phyloP scores from a whole-genome alignment of 2,797 vertebrate genomes.

The Phataginus tetradactyla region DNA sequence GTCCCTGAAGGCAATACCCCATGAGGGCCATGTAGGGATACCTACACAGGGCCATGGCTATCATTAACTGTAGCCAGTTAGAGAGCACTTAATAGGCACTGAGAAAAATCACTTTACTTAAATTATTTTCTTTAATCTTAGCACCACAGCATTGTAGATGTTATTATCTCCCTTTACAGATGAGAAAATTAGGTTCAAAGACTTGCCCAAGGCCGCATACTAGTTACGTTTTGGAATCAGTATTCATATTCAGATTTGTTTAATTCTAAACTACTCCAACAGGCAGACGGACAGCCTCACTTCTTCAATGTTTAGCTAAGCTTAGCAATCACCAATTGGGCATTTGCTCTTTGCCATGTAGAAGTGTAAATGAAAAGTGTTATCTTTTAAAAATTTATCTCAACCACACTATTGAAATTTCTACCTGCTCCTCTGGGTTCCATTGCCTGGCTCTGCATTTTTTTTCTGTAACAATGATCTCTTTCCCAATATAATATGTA shows the following conservation, averaged over 20 bases:
- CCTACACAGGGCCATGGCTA: accelerated
- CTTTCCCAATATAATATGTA: background rate
- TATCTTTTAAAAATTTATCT: background rate
- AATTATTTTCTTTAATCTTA: background rate
- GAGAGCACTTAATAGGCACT: background rate
- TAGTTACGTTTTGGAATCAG: background rate
- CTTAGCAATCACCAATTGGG: background rate
- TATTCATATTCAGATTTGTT: background rate
- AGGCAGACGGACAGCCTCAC: background rate
- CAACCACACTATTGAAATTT: background rate
- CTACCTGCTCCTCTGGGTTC: background rate
- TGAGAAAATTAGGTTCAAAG: background rate
- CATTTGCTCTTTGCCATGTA: background rate
- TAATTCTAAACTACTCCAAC: background rate
- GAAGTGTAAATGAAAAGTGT: background rate
- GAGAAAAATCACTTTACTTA: background rate
- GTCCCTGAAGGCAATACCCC: background rate
- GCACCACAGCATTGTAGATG: background rate
- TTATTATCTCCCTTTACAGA: background rate
- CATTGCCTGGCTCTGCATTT: background rate
- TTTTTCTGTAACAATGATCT: background rate
- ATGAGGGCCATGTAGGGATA: background rate
- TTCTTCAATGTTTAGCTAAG: background rate
- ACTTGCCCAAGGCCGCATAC: background rate
- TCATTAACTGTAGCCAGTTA: background rate